Conservation (phyloP, 2,113 vertebrate species). For the Poeciliopsis retropinna region DNA sequence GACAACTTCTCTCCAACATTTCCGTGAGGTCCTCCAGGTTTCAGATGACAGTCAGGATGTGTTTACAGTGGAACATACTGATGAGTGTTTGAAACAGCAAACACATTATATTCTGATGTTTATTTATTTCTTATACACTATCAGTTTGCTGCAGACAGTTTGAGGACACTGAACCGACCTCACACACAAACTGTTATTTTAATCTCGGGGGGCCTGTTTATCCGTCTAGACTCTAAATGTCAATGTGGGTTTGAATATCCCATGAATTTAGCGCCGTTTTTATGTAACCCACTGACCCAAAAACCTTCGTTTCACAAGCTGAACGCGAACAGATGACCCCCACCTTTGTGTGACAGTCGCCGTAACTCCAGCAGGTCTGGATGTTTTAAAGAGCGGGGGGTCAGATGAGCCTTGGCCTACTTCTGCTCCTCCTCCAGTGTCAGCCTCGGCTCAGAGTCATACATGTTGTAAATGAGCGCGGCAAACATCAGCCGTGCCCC, state of each 20-base stretch:
- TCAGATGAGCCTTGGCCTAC: conserved; percentile 58
- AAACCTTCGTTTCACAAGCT: neutral
- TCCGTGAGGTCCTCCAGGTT: neutral
- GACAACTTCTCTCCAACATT: neutral
- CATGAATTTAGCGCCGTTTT: conserved; percentile 8
- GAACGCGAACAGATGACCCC: neutral
- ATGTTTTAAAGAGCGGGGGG: neutral
- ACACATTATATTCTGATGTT: neutral
- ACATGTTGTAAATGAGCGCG: conserved; percentile 1
- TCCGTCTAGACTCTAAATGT: conserved; percentile 43
- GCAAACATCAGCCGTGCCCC: conserved; percentile 24
- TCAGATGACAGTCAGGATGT: neutral
- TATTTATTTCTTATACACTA: conserved; percentile 1
- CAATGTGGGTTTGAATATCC: conserved; percentile 6
- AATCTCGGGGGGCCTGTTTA: conserved; percentile 27
- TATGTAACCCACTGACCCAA: conserved; percentile 21
- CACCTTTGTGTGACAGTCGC: neutral
- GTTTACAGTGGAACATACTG: neutral
- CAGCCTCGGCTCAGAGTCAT: conserved; percentile 2
- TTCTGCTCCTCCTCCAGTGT: conserved; percentile 51
- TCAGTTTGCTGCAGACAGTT: neutral
- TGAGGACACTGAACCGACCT: neutral
- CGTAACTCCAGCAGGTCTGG: conserved; percentile 30
- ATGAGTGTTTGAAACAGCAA: neutral
- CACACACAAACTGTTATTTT: conserved; percentile 18